Conservation (phyloP, 1,140 invertebrate genomes). For the Cyclargus thomasi region DNA sequence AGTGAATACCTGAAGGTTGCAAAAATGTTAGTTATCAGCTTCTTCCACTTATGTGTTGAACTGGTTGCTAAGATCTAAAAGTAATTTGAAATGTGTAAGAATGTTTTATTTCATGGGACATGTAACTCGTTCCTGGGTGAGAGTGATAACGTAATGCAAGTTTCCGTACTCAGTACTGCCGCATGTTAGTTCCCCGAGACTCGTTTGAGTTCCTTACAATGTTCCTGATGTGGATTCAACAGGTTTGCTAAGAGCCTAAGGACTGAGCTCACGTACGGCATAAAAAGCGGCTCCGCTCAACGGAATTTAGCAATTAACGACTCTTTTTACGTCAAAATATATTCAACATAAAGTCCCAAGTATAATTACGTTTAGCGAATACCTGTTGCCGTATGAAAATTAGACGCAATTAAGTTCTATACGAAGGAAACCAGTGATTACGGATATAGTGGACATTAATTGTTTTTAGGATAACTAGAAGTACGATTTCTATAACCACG, state of each 20-base stretch:
- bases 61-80: background rate
- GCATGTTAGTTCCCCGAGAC: conserved; percentile 7
- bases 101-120: background rate
- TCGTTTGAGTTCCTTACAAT: background rate
- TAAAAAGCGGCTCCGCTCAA: background rate
- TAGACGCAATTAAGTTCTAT: background rate
- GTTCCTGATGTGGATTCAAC: background rate
- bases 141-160: conserved; percentile 2
- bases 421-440: background rate
- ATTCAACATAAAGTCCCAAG: background rate
- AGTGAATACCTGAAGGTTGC: no score
- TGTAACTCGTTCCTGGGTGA: background rate
- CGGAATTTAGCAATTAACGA: background rate
- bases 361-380: background rate
- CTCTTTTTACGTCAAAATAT: background rate
- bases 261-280: background rate
- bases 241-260: background rate
- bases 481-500: background rate
- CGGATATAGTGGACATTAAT: background rate
- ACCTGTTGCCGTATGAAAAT: background rate
- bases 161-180: background rate
- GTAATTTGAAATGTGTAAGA: background rate
- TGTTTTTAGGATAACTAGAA: background rate
- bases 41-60: no score
- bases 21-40: no score